Evolutionary conservation across 2,797 vertebrate genomes (phyloP), one percentile per base, ranked within the genome.

Genomic region (Argyrosomus regius): DNA sequence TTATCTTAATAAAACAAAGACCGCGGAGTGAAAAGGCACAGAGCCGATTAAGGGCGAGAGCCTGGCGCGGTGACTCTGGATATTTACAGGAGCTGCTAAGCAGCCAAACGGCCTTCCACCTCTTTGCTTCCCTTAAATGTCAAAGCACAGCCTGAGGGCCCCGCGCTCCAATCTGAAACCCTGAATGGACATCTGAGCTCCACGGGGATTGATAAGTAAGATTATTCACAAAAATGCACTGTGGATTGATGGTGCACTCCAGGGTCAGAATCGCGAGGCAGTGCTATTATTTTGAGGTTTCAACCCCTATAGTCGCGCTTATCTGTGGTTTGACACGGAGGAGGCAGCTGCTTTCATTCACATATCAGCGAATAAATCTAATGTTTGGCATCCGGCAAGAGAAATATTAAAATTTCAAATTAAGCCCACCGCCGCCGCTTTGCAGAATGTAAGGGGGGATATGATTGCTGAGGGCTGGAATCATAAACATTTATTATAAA

Each of bases 1-100:
- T 93, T 84, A 93, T 94, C 91, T 93, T 91, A 92, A 92, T 94
- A 90, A 94, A 95, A 94, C 87, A 92, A 92, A 87, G 85, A 63
- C 57, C 39, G 68, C 0, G 16, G 82, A 86, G 83, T 66, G 63
- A 82, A 88, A 87, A 85, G 77, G 73, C 85, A 65, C 86, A 43
- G 69, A 62, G 84, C 35, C 53, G 82, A 93, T 93, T 87, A 89
- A 39, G 46, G 48, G 54, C 31, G 10, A 63, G 66, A 63, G 31
- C 52, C 74, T 10, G 5, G 28, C 4, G 3, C 12, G 5, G 66
- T 46, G 80, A 88, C 87, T 66, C 60, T 60, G 83, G 86, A 88
- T 92, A 88, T 93, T 92, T 91, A 89, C 84, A 73, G 87, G 87
- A 85, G 82, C 84, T 61, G 75, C 91, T 93, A 94, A 94, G 84